Base-by-base conservation (phyloP, 2,797 vertebrate species). In the Fundulus diaphanus region DNA sequence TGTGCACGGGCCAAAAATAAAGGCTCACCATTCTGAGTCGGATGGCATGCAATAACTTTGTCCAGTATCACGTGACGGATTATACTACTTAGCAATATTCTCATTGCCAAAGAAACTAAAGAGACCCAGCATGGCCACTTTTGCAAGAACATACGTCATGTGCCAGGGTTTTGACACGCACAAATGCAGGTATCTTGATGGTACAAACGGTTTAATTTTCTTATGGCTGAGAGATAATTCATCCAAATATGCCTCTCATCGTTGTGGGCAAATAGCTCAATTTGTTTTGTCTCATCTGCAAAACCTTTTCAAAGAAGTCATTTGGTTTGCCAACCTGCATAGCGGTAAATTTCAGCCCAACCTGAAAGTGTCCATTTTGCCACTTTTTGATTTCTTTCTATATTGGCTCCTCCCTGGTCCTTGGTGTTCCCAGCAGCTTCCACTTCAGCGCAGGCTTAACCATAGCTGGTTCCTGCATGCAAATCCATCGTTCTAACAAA, bases 61-160 rank as follows among this genome's bases (percentile, higher is more conserved):
- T 72, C 51, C 42, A 16, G 33, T 18, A 18, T 29, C 48, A 80
- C 71, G 68, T 15, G 56, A 29, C n/a, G 33, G 56, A 59, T 4
- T 18, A 31, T 16, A 59, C 18, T 48, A 20, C 46, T 18, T 48
- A 49, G 49, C 7, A 8, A 22, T 51, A 48, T 48, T 48, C 15
- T 48, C 15, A 48, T n/a, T n/a, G n/a, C n/a, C n/a, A n/a, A n/a
- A n/a, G 29, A 48, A 44, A 20, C 65, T 67, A 65, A 83, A 54
- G 61, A 85, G 84, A 56, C 52, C 48, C 63, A 69, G 24, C 37
- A 22, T 48, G 42, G 22, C 7, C 15, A 54, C 44, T 88, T 83
- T 73, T 70, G 76, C 13, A 82, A 29, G 27, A 84, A 83, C 82
- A 86, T 83, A 79, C 88, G 82, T 68, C 18, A 1, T 13, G 7